phyloP scores from a whole-genome alignment of 2,888 invertebrate genomes.

The Agonopterix subpropinquella region DNA sequence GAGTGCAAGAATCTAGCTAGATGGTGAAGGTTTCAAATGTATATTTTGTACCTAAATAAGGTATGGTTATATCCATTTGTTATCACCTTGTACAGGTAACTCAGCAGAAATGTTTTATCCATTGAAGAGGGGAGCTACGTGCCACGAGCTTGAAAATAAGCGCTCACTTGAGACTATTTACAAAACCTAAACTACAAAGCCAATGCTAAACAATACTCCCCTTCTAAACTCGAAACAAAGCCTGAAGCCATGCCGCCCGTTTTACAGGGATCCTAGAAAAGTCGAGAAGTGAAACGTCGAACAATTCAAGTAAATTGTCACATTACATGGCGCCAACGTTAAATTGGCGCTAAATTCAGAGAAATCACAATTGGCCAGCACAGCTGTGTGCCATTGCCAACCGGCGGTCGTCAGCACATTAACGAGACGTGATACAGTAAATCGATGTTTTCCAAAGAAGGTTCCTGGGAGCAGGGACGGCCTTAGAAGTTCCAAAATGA shows the following conservation, averaged over 20 bases:
- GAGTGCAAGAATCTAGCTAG: too few relatives aligned
- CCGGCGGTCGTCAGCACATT: constrained; percentile 46
- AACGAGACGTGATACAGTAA: constrained; percentile 45
- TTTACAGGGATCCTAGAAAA: neutral
- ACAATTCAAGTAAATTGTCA: constrained; percentile 25
- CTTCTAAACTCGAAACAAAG: too few relatives aligned
- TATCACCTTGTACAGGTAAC: too few relatives aligned
- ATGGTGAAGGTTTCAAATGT: too few relatives aligned
- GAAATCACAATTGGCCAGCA: constrained; percentile 34
- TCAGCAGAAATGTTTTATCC: too few relatives aligned
- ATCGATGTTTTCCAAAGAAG: constrained; percentile 50
- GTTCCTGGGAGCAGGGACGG: constrained; percentile 17
- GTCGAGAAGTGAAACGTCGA: constrained; percentile 19
- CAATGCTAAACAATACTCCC: too few relatives aligned
- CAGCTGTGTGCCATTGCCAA: constrained; percentile 13
- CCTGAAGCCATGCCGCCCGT: neutral
- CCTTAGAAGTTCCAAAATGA: neutral
- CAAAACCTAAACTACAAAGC: too few relatives aligned
- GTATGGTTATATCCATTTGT: too few relatives aligned
- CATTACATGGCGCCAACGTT: constrained; percentile 30
- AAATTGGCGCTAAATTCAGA: constrained; percentile 29
- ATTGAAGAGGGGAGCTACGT: too few relatives aligned
- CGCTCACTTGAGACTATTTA: too few relatives aligned
- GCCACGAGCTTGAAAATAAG: too few relatives aligned
- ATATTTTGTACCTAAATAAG: too few relatives aligned